Base-by-base conservation (phyloP, 2,888 invertebrate genomes). In the Lasioglossum lativentre region DNA sequence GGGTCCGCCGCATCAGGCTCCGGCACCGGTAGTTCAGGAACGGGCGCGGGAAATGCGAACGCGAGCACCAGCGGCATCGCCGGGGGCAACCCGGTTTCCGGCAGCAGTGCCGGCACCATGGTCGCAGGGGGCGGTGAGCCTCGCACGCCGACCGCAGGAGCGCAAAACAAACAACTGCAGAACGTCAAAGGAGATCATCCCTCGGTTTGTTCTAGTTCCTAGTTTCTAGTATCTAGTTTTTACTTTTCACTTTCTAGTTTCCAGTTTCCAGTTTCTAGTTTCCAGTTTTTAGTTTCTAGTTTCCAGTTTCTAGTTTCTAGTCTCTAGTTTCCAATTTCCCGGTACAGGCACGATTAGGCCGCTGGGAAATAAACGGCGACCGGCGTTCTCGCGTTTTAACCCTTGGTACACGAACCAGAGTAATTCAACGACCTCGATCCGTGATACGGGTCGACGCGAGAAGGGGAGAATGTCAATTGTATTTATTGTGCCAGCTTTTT, bases 151-250 rank as follows among this genome's bases (percentile, higher is more conserved):
- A 97, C 94, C 94, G 96, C 97, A 72, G 94, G 94, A 75, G 96
- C 97, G 5, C 97, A 97, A 95, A 97, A 97, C 96, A 97, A 97
- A 93, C 97, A 97, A 92, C 96, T 97, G 90, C 97, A 97, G 93
- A 97, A 97, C 96, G 97, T 97, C 96, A 97, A 97, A 96, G 96
- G 95, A 88, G 95, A 97, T 94, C 97, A 97, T 95, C 97, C 97
- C 93, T 97, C 97, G 96, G 97, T 97, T 96, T 19, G 83, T 77
- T 40, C 27, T 27, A 2, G 12, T 14, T 19, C 6, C 30, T 63
- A 63, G 63, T 30, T 63, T 63, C 6, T 63, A 63, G 16, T 30
- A 30, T 59, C 0, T 5, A 30, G 5, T 5, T 59, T 14, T 8
- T 27, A 59, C 14, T 14, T 59, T 59, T 14, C n/a, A 59, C n/a